Conservation (phyloP, 2,113 vertebrate genomes). For the Marcusenius ussheri region DNA sequence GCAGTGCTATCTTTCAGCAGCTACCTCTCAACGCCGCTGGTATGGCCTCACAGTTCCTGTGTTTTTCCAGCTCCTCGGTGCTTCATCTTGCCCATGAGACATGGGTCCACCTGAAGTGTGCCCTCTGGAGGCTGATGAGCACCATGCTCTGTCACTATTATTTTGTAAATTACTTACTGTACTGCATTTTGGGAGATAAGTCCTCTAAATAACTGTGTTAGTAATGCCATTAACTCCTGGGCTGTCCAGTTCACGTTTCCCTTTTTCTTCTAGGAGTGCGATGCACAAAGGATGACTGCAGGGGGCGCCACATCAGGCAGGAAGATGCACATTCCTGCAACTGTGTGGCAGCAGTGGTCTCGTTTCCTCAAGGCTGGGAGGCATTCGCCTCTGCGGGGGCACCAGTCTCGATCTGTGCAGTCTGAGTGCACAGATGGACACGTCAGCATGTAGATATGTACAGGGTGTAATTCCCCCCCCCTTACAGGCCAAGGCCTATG, state of each 20-base stretch:
- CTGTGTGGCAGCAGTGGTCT: background rate
- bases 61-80: background rate
- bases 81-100: background rate
- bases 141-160: background rate
- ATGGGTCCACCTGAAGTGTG: background rate
- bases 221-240: background rate
- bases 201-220: background rate
- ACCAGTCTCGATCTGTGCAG: background rate
- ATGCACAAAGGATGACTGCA: conserved; percentile 27
- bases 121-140: background rate
- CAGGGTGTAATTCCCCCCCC: background rate
- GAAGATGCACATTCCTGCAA: conserved; percentile 3
- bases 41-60: background rate
- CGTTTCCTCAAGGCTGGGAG: background rate
- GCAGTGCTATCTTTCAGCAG: background rate
- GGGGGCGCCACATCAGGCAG: conserved; percentile 31
- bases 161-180: background rate
- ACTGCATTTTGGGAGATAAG: background rate
- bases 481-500: background rate
- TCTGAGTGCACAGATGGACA: background rate
- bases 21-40: background rate
- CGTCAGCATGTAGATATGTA: background rate
- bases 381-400: background rate
- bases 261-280: conserved; percentile 39
- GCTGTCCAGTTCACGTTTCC: background rate